Conservation (phyloP, 2,797 vertebrate genomes). For the Microctenopoma stevenorrisi region DNA sequence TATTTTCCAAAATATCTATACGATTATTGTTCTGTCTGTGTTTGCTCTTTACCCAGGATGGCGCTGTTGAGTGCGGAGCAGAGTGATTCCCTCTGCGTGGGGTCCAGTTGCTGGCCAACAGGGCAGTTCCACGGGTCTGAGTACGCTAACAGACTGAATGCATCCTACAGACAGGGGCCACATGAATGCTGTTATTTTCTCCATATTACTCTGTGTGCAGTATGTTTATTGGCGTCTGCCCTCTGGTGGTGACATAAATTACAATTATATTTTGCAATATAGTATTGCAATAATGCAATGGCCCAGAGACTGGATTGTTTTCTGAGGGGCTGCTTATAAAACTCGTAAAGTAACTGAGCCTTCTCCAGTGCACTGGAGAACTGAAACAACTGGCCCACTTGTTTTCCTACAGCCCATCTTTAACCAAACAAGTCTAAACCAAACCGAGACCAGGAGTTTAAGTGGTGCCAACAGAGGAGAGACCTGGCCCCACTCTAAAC, state of each 20-base stretch:
- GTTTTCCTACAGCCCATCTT: background rate
- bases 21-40: background rate
- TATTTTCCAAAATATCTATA: too few relatives aligned
- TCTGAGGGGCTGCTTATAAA: conserved; percentile 9
- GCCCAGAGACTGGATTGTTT: background rate
- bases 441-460: conserved; percentile 3
- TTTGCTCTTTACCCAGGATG: conserved; percentile 90
- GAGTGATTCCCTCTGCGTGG: conserved; percentile 95
- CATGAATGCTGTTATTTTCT: too few relatives aligned
- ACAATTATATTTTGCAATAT: background rate
- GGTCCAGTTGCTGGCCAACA: conserved; percentile 95
- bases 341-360: conserved; percentile 5
- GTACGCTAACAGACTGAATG: conserved; percentile 97
- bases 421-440: conserved; percentile 19
- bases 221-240: conserved; percentile 17
- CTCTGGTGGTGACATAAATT: conserved; percentile 36
- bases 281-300: background rate
- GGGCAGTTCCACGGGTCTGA: conserved; percentile 98
- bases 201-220: background rate
- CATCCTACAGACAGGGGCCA: conserved; percentile 83
- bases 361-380: background rate
- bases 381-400: background rate
- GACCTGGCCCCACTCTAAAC: conserved; percentile 15
- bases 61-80: conserved; percentile 98
- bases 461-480: conserved; percentile 25